Evolutionary conservation across 2,797 vertebrate species (phyloP).

Genomic region (Chelonia mydas): DNA sequence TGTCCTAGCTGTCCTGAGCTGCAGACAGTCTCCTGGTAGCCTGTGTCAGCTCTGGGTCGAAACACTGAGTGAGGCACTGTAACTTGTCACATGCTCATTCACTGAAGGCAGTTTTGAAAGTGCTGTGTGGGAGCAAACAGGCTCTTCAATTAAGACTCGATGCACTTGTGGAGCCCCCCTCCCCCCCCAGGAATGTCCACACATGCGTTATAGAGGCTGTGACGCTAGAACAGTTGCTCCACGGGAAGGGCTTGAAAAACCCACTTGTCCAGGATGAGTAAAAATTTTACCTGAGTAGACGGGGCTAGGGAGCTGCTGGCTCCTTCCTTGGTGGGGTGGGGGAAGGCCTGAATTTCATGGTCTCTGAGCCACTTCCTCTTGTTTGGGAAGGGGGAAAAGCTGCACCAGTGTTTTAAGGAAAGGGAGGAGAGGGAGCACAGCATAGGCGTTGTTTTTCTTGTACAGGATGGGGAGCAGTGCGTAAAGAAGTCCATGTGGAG

Average conservation of each 20-base stretch:
- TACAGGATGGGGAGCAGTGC: neutral
- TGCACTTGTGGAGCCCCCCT: rapidly evolving
- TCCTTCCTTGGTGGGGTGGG: neutral
- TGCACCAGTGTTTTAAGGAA: neutral
- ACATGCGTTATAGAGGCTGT: neutral
- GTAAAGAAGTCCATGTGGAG: neutral
- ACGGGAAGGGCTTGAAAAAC: neutral
- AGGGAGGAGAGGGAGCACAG: neutral
- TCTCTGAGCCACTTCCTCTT: neutral
- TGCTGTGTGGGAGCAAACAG: neutral
- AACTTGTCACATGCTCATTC: neutral
- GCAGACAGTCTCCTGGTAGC: neutral
- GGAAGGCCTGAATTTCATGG: neutral
- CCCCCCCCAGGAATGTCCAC: neutral
- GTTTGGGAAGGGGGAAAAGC: neutral
- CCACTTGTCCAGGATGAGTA: neutral
- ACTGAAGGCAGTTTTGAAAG: rapidly evolving
- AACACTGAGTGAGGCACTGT: neutral
- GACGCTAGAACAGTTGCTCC: neutral
- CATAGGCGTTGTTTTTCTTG: neutral
- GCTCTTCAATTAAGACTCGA: neutral
- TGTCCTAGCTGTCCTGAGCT: rapidly evolving
- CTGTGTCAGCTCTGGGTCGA: neutral
- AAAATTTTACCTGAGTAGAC: neutral
- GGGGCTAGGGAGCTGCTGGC: neutral